Base-by-base conservation (phyloP, 2,797 vertebrate genomes). In the Hypotaenidia okinawae region DNA sequence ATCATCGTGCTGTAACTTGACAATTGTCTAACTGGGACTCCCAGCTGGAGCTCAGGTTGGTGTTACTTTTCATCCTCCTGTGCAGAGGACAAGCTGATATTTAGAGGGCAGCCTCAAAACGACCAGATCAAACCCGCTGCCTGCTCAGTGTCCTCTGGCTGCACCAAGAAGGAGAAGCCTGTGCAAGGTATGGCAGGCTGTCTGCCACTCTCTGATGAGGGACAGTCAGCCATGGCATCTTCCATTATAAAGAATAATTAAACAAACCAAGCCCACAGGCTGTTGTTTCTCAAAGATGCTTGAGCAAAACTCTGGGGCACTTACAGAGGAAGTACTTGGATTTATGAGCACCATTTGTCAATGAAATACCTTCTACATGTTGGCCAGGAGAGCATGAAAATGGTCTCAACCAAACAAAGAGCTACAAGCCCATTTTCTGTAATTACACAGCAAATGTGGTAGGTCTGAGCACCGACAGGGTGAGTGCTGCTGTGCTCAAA, bases 111-210 rank as follows among this genome's bases (percentile, higher is more conserved):
- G 66, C 4, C 0, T 13, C 54, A 32, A 74, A 67, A 30, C 0
- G 19, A 66, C n/a, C 16, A 37, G 19, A 55, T 33, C 11, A 19
- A 12, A 57, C 11, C 35, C 2, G 28, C 54, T 23, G 35, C 64
- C 63, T 43, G 33, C 52, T 33, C 81, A 5, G 2, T 12, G 49
- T 63, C 35, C 79, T 75, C 19, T 0, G 3, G 18, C 41, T 16
- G 5, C 1, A 16, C 30, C 4, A 5, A 23, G 0, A 4, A 4
- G 18, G 66, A 39, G 28, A 30, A 37, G 19, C 37, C 23, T 12
- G 7, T 0, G 10, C 32, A 10, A 33, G 25, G 19, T 32, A 6
- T n/a, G 6, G 3, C 0, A 7, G 30, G 52, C 47, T 21, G 66
- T 17, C 41, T 22, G 24, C 52, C 16, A 5, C 35, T 25, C 32